Evolutionary conservation across 1,140 invertebrate genomes (phyloP), one percentile per base, ranked within the genome.

Genomic region (Antheraea pernyi): DNA sequence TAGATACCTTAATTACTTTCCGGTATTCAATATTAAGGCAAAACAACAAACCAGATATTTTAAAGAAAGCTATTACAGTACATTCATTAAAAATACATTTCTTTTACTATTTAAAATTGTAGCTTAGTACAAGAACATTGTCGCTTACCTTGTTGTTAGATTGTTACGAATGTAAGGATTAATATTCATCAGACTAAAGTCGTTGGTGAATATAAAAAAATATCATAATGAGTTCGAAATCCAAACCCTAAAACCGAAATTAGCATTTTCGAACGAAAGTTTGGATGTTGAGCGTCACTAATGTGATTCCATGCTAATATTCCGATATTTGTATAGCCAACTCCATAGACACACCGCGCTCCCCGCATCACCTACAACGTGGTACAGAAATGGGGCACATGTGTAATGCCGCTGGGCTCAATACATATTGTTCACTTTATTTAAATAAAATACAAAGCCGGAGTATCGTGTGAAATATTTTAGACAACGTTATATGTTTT

Each of bases 391-490:
- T 36, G 19, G 30, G n/a, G 19, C 22, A 61, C 16, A 10, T 8
- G 19, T 36, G 22, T 11, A 61, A 30, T 11, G 22, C 8, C 5
- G 22, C 60, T 6, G 60, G 19, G 60, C 19, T 61, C 60, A 61
- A 30, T 36, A 10, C 5, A 61, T 30, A 22, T 22, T 61, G 19
- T 19, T 30, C 60, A 16, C n/a, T 22, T 16, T 61, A 61, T 61
- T 61, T 61, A 61, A 61, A 61, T 61, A 61, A 61, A 61, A 61
- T 11, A 61, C 60, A 61, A 61, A 61, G 13, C 19, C 60, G 60
- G 46, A 61, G 16, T 61, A 61, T 61, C 30, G n/a, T 30, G 30
- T 36, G 60, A 22, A 61, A 61, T 30, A 60, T 30, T 61, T 61
- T 36, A 61, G 60, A 6, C 19, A 30, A 61, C 19, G 60, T 16